Evolutionary conservation across 2,113 vertebrate species (phyloP).

Genomic region (Sakesphorus luctuosus): DNA sequence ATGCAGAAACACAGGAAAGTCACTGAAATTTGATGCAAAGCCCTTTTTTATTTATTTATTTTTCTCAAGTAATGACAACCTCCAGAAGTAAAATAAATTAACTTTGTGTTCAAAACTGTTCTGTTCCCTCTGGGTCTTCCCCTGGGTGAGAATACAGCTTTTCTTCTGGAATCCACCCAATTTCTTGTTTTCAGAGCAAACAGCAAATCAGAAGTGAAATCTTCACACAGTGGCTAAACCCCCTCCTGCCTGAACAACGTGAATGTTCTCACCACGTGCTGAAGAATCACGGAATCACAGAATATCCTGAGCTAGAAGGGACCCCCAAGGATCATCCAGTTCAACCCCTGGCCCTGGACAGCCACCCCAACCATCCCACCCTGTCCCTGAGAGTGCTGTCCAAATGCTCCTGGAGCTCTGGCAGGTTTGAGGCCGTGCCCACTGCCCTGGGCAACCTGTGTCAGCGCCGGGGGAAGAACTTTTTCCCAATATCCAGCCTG

Average conservation of each 20-base stretch:
- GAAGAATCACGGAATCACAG: not conserved
- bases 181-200: not conserved
- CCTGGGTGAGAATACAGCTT: not conserved
- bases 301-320: not conserved
- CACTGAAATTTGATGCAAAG: not conserved
- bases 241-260: not conserved
- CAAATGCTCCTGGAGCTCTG: not conserved
- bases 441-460: not conserved
- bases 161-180: not conserved
- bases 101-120: not conserved
- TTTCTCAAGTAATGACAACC: not conserved
- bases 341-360: not conserved
- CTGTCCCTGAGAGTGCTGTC: fast-evolving
- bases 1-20: not conserved
- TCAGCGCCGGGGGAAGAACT: not conserved
- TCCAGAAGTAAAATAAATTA: not conserved
- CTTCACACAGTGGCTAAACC: not conserved
- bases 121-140: not conserved
- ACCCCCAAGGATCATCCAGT: not conserved
- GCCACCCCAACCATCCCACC: not conserved
- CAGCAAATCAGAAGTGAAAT: not conserved
- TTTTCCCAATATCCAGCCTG: not conserved
- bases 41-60: not conserved
- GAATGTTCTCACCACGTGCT: not conserved
- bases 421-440: fast-evolving